A percentile compares a stretch with the other conserved stretches of the same genome.
These are phyloP conservation scores for Polia nebulosa DNA, from an alignment of 2,888 invertebrate genomes.

Conservation along the genomic window DNA sequence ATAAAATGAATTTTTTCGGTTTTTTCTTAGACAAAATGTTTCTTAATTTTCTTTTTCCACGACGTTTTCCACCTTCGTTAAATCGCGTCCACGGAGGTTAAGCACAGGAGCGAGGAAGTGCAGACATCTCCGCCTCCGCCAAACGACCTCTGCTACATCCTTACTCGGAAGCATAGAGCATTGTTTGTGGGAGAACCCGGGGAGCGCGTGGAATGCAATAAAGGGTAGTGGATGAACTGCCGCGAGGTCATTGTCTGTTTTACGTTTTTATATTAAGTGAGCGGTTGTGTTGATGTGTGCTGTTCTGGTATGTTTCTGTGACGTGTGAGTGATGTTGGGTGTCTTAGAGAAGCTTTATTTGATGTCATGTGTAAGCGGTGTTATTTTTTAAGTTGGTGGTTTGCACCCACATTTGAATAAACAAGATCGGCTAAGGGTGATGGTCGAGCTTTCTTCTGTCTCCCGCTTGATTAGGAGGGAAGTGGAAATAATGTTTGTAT, in stretches of 20 bases:
- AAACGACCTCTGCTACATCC: neutral
- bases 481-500: too few relatives aligned
- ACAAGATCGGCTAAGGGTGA: too few relatives aligned
- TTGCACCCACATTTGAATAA: too few relatives aligned
- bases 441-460: too few relatives aligned
- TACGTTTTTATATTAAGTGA: constrained; percentile 57
- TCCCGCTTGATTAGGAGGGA: too few relatives aligned
- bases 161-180: neutral
- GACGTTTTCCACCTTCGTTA: too few relatives aligned
- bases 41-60: too few relatives aligned
- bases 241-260: constrained; percentile 27
- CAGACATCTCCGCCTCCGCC: neutral
- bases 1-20: too few relatives aligned
- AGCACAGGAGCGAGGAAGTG: too few relatives aligned
- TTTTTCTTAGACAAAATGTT: too few relatives aligned
- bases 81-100: too few relatives aligned
- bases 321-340: constrained; percentile 12
- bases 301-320: constrained; percentile 9
- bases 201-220: constrained; percentile 54
- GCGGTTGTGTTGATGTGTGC: constrained; percentile 20
- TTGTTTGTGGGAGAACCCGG: constrained; percentile 27
- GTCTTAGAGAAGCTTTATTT: neutral
- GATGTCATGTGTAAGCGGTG: neutral
- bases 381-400: neutral
- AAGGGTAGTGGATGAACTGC: constrained; percentile 48